phyloP scores from a whole-genome alignment of 2,888 invertebrate species.

The Diarsia dahlii region DNA sequence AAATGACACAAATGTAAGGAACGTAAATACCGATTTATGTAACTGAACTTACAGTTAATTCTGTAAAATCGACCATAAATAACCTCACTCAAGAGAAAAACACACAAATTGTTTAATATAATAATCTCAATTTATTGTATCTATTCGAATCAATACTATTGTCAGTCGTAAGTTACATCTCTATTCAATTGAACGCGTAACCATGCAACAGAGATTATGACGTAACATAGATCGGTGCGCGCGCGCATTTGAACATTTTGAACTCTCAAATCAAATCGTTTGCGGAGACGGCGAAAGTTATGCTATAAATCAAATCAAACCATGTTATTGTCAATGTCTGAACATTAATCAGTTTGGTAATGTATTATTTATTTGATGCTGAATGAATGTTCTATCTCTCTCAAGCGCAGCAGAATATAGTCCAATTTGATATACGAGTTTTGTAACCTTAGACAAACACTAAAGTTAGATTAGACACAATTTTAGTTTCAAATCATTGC shows the following conservation, averaged over 20 bases:
- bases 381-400: conserved; percentile 61
- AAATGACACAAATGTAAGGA: too few relatives aligned
- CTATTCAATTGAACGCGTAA: conserved; percentile 49
- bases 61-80: conserved; percentile 7
- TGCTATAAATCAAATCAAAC: conserved; percentile 82
- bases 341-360: conserved; percentile 76
- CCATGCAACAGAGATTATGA: conserved; percentile 59
- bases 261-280: conserved; percentile 82
- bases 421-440: conserved; percentile 50
- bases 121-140: conserved; percentile 17
- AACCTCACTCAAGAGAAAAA: conserved; percentile 13
- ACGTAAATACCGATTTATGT: too few relatives aligned
- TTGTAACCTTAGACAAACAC: conserved; percentile 48
- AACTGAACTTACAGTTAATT: not conserved
- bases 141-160: conserved; percentile 30
- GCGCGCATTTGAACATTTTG: conserved; percentile 63
- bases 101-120: conserved; percentile 26
- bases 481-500: conserved; percentile 24
- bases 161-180: conserved; percentile 40
- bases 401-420: conserved; percentile 48
- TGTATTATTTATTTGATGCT: conserved; percentile 63
- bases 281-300: conserved; percentile 84
- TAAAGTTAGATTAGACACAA: conserved; percentile 35
- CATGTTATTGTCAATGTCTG: conserved; percentile 77
- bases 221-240: conserved; percentile 68